Conservation (phyloP, 2,113 vertebrate species). For the Solea senegalensis region DNA sequence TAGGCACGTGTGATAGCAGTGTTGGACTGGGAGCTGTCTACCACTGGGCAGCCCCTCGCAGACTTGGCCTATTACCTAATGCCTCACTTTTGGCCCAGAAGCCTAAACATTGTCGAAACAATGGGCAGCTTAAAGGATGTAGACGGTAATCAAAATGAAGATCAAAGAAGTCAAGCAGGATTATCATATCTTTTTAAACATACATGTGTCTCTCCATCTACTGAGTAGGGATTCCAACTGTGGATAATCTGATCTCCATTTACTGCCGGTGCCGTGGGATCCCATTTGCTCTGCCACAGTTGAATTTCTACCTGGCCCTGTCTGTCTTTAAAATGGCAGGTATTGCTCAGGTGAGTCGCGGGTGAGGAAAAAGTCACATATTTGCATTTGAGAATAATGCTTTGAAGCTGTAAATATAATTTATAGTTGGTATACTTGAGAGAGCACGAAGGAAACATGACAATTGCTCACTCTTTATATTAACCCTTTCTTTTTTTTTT, state of each 20-base stretch:
- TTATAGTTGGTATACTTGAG: background rate
- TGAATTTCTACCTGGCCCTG: constrained; percentile 92
- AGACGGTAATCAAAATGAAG: constrained; percentile 60
- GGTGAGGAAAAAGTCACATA: background rate
- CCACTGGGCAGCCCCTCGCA: constrained; percentile 88
- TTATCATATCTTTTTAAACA: background rate
- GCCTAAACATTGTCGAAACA: constrained; percentile 42
- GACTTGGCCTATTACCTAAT: constrained; percentile 86
- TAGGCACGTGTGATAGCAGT: constrained; percentile 89
- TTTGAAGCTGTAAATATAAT: background rate
- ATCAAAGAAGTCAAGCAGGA: background rate
- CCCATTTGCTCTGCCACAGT: constrained; percentile 70
- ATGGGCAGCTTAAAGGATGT: constrained; percentile 72
- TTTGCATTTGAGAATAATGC: background rate
- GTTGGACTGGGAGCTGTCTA: constrained; percentile 96
- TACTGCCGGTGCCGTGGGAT: constrained; percentile 84
- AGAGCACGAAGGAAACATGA: background rate
- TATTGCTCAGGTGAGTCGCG: constrained; percentile 86
- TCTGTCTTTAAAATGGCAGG: constrained; percentile 90
- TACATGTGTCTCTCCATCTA: background rate
- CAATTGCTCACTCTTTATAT: background rate
- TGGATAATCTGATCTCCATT: constrained; percentile 84
- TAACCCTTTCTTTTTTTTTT: background rate
- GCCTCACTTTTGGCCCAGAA: constrained; percentile 83
- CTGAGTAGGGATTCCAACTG: constrained; percentile 82